A percentile compares a stretch with the other conserved stretches of the same genome.
Evolutionary conservation across 1,140 invertebrate species (phyloP).

Genomic region (Elymnias hypermnestra): DNA sequence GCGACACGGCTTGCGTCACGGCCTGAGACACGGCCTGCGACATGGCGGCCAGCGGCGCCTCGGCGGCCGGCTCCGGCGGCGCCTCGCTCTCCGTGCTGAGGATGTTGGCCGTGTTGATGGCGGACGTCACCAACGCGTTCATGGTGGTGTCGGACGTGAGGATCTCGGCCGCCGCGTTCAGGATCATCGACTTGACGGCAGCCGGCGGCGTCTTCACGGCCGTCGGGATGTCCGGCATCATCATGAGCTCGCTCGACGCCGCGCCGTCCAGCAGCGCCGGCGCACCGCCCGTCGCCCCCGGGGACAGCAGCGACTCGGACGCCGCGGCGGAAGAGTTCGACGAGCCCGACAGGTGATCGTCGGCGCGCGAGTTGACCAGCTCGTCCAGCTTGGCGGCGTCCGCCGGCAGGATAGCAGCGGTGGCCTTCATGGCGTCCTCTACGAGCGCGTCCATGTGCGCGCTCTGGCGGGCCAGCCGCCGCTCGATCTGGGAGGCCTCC

Average conservation of each 20-base stretch:
- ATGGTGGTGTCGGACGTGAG: constrained; percentile 75
- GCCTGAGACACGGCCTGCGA: constrained; percentile 72
- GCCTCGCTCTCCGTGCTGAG: constrained; percentile 65
- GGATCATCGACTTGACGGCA: constrained; percentile 81
- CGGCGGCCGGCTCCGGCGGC: constrained; percentile 73
- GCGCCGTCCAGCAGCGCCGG: constrained; percentile 58
- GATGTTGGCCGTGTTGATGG: constrained; percentile 72
- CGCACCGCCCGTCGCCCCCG: no score
- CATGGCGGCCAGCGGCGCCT: constrained; percentile 71
- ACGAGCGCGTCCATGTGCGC: constrained; percentile 69
- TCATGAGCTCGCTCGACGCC: constrained; percentile 62
- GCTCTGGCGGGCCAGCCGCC: constrained; percentile 69
- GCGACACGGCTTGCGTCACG: constrained; percentile 78
- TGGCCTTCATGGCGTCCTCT: constrained; percentile 71
- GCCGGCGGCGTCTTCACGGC: constrained; percentile 78
- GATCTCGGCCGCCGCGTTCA: constrained; percentile 80
- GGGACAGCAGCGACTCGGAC: no score
- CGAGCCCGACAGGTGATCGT: constrained; percentile 71
- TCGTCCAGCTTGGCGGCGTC: constrained; percentile 78
- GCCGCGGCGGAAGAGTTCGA: constrained; percentile 66
- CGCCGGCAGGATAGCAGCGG: constrained; percentile 62
- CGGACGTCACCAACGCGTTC: constrained; percentile 69
- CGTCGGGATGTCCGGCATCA: constrained; percentile 60
- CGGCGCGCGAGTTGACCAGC: constrained; percentile 80
- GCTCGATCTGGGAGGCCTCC: constrained; percentile 63